Evolutionary conservation across 92 coral and sea anemone species (phyloP).

Genomic region (Phenganax stokvisi): DNA sequence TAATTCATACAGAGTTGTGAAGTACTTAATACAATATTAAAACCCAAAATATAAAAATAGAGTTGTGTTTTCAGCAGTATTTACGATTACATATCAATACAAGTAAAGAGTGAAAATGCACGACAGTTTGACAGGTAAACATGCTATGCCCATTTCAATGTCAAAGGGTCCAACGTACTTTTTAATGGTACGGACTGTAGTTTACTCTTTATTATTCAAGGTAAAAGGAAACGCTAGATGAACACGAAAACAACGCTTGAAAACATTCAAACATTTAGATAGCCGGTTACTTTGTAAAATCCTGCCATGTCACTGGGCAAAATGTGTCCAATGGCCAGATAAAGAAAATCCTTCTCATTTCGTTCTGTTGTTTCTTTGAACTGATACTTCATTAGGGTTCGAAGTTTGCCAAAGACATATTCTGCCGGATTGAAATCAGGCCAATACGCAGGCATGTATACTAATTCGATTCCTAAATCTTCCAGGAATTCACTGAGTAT

Average conservation of each 20-base stretch:
- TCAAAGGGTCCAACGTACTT: too few species aligned
- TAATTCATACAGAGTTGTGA: too few species aligned
- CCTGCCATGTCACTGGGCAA: not conserved
- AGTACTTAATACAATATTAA: too few species aligned
- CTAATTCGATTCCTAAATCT: constrained; percentile 6
- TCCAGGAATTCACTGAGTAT: too few species aligned
- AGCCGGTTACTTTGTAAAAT: not conserved
- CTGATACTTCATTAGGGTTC: constrained; percentile 33
- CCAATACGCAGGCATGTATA: constrained; percentile 45
- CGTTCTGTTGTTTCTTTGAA: constrained; percentile 27
- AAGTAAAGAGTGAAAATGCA: too few species aligned
- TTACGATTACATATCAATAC: not conserved
- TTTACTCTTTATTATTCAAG: not conserved
- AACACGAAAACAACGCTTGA: not conserved
- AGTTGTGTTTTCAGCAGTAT: too few species aligned
- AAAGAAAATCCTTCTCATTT: constrained; percentile 17
- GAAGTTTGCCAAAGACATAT: constrained; percentile 45
- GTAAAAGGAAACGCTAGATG: not conserved
- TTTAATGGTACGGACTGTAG: too few species aligned
- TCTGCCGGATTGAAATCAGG: constrained; percentile 43
- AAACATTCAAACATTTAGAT: not conserved
- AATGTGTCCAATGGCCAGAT: constrained; percentile 28
- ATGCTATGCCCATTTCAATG: too few species aligned
- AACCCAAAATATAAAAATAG: too few species aligned
- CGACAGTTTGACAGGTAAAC: too few species aligned